Conservation (phyloP, 2,888 invertebrate species). For the Plagiodera versicolora region DNA sequence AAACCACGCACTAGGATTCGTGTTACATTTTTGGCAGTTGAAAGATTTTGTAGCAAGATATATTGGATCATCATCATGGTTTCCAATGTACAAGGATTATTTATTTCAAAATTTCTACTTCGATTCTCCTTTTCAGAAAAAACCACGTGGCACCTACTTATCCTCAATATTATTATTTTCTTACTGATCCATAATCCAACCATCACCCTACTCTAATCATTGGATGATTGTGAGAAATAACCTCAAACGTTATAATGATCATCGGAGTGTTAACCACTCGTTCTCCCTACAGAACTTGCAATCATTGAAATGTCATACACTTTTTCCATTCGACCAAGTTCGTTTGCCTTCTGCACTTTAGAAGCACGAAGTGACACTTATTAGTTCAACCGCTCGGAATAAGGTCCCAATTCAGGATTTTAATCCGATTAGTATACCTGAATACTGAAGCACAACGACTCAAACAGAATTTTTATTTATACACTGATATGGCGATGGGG, state of each 20-base stretch:
- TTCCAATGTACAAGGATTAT: neutral
- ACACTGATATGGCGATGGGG: no score
- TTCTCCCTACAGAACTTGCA: neutral
- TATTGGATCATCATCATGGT: neutral
- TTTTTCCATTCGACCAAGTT: neutral
- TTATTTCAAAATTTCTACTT: neutral
- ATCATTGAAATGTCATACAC: conserved; percentile 1
- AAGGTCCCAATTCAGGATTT: conserved; percentile 28
- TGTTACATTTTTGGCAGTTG: no score
- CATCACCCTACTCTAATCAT: neutral
- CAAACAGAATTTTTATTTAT: neutral
- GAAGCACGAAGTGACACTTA: conserved; percentile 36
- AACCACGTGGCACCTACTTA: neutral
- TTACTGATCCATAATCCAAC: neutral
- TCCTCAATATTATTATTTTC: neutral
- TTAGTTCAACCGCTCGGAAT: conserved; percentile 42
- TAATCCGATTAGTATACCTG: conserved; percentile 26
- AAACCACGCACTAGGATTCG: no score
- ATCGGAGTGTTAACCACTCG: neutral
- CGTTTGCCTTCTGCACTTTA: conserved; percentile 7
- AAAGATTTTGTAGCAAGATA: no score
- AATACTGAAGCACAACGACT: conserved; percentile 2
- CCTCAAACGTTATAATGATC: conserved; percentile 1
- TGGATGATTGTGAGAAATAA: neutral
- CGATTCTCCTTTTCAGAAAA: neutral